These are phyloP conservation scores for Sturmia bella DNA, from an alignment of 2,888 invertebrate genomes.

Conservation along the genomic window DNA sequence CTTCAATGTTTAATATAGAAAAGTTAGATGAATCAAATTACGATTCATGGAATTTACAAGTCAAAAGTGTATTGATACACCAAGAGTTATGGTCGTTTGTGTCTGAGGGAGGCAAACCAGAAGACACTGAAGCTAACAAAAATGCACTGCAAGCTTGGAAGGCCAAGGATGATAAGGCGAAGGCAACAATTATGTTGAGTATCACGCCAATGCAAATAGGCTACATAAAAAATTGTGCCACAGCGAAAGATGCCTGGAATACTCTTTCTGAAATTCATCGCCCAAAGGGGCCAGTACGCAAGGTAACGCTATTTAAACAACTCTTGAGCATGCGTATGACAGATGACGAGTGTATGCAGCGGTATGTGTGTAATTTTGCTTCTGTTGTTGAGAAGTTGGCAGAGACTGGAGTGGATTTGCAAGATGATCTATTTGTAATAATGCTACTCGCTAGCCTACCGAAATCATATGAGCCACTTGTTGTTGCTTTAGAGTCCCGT, in stretches of 20 bases:
- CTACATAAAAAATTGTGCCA: conserved; percentile 40
- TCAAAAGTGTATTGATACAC: conserved; percentile 59
- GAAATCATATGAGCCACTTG: conserved; percentile 63
- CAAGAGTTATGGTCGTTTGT: conserved; percentile 56
- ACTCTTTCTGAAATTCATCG: conserved; percentile 40
- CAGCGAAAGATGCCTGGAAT: conserved; percentile 54
- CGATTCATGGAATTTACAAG: conserved; percentile 57
- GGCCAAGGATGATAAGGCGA: conserved; percentile 48
- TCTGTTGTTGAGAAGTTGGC: conserved; percentile 48
- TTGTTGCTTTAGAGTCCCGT: conserved; percentile 56
- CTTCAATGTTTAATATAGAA: conserved; percentile 56
- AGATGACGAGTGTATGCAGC: conserved; percentile 36
- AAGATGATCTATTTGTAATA: conserved; percentile 57
- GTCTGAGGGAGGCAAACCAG: background rate
- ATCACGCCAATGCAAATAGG: conserved; percentile 50
- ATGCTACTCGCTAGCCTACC: conserved; percentile 63
- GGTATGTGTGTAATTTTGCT: conserved; percentile 33
- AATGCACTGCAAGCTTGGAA: background rate
- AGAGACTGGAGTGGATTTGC: conserved; percentile 48
- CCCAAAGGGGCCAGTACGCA: conserved; percentile 63
- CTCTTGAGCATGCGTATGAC: conserved; percentile 37
- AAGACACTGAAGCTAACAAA: background rate
- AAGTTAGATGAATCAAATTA: conserved; percentile 60
- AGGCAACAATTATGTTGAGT: conserved; percentile 53
- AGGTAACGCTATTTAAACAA: conserved; percentile 60